Evolutionary conservation across 37 sponge, comb jelly and placozoan genomes (phyloP).

Genomic region (Ianthella basta): DNA sequence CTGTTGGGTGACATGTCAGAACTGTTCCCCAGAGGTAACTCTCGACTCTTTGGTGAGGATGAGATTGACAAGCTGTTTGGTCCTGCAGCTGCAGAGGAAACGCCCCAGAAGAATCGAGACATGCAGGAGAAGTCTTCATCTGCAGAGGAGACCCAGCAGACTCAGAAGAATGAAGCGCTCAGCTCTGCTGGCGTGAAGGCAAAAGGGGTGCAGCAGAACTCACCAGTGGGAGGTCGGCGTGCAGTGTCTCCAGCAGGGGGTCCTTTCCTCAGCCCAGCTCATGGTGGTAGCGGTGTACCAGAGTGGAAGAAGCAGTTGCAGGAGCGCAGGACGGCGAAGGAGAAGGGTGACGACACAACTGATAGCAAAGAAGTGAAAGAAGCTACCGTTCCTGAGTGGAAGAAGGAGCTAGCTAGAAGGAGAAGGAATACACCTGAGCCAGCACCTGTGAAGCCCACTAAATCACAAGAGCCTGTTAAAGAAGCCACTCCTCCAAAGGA

Average conservation of each 20-base stretch:
- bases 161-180: background rate
- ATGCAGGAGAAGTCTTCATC: background rate
- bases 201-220: too few relatives aligned
- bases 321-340: slow-evolving; percentile 13
- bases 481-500: background rate
- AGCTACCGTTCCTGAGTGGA: too few relatives aligned
- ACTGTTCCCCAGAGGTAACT: slow-evolving; percentile 16
- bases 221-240: too few relatives aligned
- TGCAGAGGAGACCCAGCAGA: background rate
- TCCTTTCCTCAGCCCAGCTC: too few relatives aligned
- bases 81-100: slow-evolving; percentile 4
- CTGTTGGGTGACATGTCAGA: background rate
- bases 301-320: slow-evolving; percentile 36
- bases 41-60: slow-evolving; percentile 19
- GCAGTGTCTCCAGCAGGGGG: too few relatives aligned
- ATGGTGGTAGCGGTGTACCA: background rate
- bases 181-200: too few relatives aligned
- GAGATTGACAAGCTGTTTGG: background rate
- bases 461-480: background rate
- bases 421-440: background rate
- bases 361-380: background rate
- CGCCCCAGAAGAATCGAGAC: background rate
- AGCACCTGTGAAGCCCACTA: slow-evolving; percentile 10
- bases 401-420: background rate
- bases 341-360: background rate